These are phyloP conservation scores for Xestia rhomboidea DNA, from an alignment of 2,888 invertebrate genomes.

Conservation along the genomic window DNA sequence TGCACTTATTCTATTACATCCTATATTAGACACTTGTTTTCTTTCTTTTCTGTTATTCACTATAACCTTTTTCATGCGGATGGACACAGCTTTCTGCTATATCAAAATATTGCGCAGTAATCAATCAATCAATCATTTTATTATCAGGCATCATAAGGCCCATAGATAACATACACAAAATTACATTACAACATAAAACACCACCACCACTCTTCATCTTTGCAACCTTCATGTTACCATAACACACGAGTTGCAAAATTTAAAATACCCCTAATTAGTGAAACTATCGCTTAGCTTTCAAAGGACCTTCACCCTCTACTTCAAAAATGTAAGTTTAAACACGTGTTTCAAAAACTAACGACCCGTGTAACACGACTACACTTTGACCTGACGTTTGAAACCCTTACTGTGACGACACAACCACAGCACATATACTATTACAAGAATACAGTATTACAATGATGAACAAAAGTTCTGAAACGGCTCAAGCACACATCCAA, in stretches of 20 bases:
- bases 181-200: too few relatives aligned
- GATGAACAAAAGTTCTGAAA: background rate
- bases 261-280: background rate
- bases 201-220: too few relatives aligned
- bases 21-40: too few relatives aligned
- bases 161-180: too few relatives aligned
- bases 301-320: background rate
- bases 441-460: background rate
- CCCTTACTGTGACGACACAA: slow-evolving; percentile 37
- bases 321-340: slow-evolving; percentile 49
- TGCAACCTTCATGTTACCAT: background rate
- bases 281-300: slow-evolving; percentile 28
- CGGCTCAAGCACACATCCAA: background rate
- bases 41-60: too few relatives aligned
- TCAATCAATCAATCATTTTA: too few relatives aligned
- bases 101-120: background rate
- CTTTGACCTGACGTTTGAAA: slow-evolving; percentile 53
- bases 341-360: slow-evolving; percentile 55
- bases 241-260: background rate
- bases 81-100: background rate
- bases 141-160: too few relatives aligned
- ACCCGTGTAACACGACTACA: slow-evolving; percentile 51
- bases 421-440: background rate
- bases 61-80: too few relatives aligned
- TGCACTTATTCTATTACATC: too few relatives aligned